Percentiles rank a stretch among this genome's conserved stretches.
phyloP scores from a whole-genome alignment of 1,140 invertebrate genomes.

The Aphelenchoides fujianensis region DNA sequence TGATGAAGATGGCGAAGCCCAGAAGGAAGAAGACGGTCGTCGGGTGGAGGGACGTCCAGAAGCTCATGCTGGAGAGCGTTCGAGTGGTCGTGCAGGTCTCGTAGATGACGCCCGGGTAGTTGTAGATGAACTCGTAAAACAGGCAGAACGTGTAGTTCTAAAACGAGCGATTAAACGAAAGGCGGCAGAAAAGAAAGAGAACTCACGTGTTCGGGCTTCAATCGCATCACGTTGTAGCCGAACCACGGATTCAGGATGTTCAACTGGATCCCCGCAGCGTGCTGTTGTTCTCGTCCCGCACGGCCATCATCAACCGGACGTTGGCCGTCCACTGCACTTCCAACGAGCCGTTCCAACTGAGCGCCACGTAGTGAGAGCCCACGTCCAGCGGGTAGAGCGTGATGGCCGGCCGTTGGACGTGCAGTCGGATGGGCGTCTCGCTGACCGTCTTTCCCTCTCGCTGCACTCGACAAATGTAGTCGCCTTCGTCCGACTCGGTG shows the following conservation, averaged over 20 bases:
- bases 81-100: constrained; percentile 44
- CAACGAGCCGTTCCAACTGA: constrained; percentile 50
- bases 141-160: constrained; percentile 57
- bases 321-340: constrained; percentile 38
- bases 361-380: constrained; percentile 54
- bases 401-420: constrained; percentile 36
- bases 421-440: constrained; percentile 16
- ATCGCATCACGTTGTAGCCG: constrained; percentile 55
- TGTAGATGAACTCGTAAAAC: constrained; percentile 37
- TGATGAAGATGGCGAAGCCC: constrained; percentile 27
- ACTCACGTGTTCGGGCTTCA: constrained; percentile 39
- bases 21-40: constrained; percentile 41
- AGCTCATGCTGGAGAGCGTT: constrained; percentile 36
- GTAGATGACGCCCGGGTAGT: constrained; percentile 24
- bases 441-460: constrained; percentile 26
- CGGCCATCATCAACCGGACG: constrained; percentile 38
- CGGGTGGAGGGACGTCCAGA: constrained; percentile 47
- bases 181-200: constrained; percentile 19
- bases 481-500: constrained; percentile 39
- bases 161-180: constrained; percentile 30
- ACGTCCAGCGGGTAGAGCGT: constrained; percentile 41
- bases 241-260: constrained; percentile 53
- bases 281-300: constrained; percentile 31
- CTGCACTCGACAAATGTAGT: constrained; percentile 42
- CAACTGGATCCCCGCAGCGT: constrained; percentile 46